Evolutionary conservation across 2,113 vertebrate genomes (phyloP).

Genomic region (Phylloscopus whistleri): DNA sequence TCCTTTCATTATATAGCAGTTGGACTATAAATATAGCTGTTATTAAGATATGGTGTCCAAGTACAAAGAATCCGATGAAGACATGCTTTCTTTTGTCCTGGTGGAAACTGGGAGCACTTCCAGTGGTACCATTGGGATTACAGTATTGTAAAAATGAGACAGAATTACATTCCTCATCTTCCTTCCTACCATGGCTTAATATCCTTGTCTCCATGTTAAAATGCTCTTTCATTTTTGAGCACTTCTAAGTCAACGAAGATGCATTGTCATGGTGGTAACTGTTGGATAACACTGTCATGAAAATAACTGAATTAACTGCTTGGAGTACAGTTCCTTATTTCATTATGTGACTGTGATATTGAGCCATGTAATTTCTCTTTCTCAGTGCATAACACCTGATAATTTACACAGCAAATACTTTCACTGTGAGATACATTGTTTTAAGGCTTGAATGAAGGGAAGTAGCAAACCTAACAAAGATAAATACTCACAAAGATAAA

Average conservation of each 20-base stretch:
- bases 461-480: neutral
- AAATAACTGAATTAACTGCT: constrained; percentile 18
- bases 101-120: neutral
- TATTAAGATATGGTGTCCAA: neutral
- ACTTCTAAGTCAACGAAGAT: neutral
- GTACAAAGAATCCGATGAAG: neutral
- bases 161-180: neutral
- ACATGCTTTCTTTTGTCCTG: neutral
- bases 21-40: neutral
- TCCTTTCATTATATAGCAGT: constrained; percentile 3
- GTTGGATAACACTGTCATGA: neutral
- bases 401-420: neutral
- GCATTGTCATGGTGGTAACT: neutral
- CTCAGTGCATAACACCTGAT: neutral
- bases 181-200: neutral
- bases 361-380: neutral
- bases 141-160: neutral
- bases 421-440: neutral
- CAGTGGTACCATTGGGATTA: neutral
- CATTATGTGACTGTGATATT: neutral
- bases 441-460: neutral
- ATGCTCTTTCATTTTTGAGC: neutral
- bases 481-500: neutral
- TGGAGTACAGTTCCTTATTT: constrained; percentile 4
- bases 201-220: neutral